Conservation (phyloP, 2,888 invertebrate genomes). For the Volucella inflata region DNA sequence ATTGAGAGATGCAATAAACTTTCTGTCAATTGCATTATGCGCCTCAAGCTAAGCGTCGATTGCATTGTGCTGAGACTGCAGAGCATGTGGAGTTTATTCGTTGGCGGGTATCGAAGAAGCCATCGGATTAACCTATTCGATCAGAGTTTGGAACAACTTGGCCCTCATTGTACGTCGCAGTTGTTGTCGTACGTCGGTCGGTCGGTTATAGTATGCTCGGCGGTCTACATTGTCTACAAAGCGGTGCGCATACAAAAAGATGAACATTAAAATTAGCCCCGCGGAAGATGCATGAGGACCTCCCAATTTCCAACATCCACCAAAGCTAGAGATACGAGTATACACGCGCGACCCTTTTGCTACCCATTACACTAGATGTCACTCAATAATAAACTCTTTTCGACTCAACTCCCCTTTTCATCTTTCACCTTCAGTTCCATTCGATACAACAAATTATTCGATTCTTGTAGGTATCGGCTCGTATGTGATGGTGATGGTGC, state of each 20-base stretch:
- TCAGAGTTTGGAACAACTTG: slow-evolving; percentile 51
- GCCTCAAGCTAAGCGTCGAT: slow-evolving; percentile 69
- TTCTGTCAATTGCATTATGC: slow-evolving; percentile 75
- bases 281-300: slow-evolving; percentile 69
- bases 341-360: slow-evolving; percentile 67
- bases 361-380: slow-evolving; percentile 68
- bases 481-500: slow-evolving; percentile 14
- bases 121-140: slow-evolving; percentile 68
- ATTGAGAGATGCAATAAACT: slow-evolving; percentile 71
- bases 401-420: not conserved
- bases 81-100: slow-evolving; percentile 26
- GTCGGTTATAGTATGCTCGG: not conserved
- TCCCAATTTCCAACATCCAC: slow-evolving; percentile 61
- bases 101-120: slow-evolving; percentile 59
- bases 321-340: slow-evolving; percentile 7
- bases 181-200: slow-evolving; percentile 5
- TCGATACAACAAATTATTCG: slow-evolving; percentile 52
- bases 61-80: slow-evolving; percentile 37
- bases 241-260: slow-evolving; percentile 47
- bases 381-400: slow-evolving; percentile 70
- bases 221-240: not conserved
- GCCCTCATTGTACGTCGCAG: slow-evolving; percentile 26
- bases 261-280: slow-evolving; percentile 72
- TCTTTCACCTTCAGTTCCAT: not conserved
- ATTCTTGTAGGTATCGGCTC: slow-evolving; percentile 40